A percentile compares a stretch with the other conserved stretches of the same genome.
phyloP scores from a whole-genome alignment of 2,113 vertebrate species.

The Calyptommatus sinebrachiatus region DNA sequence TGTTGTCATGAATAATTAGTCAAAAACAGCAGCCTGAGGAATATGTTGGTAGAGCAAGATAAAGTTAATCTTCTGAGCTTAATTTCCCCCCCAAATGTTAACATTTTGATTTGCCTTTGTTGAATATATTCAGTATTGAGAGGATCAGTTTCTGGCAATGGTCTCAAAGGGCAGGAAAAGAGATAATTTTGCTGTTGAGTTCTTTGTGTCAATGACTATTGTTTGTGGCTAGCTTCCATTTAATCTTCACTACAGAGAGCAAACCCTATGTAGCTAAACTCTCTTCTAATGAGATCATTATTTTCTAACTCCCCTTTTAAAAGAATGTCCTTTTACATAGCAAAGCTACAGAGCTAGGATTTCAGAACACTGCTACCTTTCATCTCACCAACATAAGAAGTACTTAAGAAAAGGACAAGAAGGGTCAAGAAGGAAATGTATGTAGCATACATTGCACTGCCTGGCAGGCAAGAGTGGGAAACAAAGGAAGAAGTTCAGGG shows the following conservation, averaged over 20 bases:
- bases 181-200: constrained; percentile 55
- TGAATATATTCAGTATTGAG: constrained; percentile 54
- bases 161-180: constrained; percentile 63
- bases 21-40: constrained; percentile 46
- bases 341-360: constrained; percentile 65
- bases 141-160: constrained; percentile 58
- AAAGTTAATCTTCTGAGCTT: constrained; percentile 60
- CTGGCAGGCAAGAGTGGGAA: constrained; percentile 59
- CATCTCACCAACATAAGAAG: constrained; percentile 69
- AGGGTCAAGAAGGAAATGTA: constrained; percentile 67
- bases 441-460: constrained; percentile 51
- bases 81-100: constrained; percentile 52
- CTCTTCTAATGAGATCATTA: constrained; percentile 70
- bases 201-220: constrained; percentile 68
- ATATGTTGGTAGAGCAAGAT: constrained; percentile 45
- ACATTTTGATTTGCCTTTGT: constrained; percentile 39
- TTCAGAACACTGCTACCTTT: constrained; percentile 69
- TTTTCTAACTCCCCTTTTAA: constrained; percentile 66
- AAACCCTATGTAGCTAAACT: constrained; percentile 67
- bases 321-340: constrained; percentile 70
- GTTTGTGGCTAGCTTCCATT: constrained; percentile 74
- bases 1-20: constrained; percentile 55
- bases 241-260: constrained; percentile 68
- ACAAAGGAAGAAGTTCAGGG: constrained; percentile 53
- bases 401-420: constrained; percentile 69